A percentile compares a stretch with the other conserved stretches of the same genome.
These are phyloP conservation scores for Furcula furcula DNA, from an alignment of 2,888 invertebrate genomes.

Conservation along the genomic window DNA sequence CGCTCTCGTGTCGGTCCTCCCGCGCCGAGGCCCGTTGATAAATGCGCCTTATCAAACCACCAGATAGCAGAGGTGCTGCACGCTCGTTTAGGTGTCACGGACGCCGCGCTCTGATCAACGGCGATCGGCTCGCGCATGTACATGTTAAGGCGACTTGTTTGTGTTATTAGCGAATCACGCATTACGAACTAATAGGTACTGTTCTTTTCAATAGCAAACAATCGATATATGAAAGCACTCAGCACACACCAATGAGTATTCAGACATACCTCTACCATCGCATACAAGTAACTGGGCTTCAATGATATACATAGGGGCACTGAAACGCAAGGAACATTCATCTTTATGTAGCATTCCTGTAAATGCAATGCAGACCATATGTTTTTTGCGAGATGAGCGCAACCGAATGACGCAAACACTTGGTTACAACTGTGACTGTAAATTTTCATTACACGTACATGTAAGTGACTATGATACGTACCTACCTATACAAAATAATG, in stretches of 20 bases:
- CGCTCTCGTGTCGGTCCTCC: constrained; percentile 55
- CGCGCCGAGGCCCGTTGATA: constrained; percentile 69
- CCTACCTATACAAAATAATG: too few relatives aligned
- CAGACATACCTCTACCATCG: constrained; percentile 5
- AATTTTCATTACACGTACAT: constrained; percentile 4
- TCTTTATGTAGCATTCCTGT: neutral
- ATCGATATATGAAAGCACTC: constrained; percentile 27
- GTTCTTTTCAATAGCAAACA: constrained; percentile 40
- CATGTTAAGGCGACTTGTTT: constrained; percentile 58
- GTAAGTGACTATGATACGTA: neutral
- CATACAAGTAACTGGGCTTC: constrained; percentile 1
- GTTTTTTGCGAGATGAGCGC: constrained; percentile 8
- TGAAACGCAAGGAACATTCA: neutral
- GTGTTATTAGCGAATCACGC: constrained; percentile 51
- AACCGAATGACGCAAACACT: constrained; percentile 19
- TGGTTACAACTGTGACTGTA: constrained; percentile 2
- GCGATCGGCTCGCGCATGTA: constrained; percentile 50
- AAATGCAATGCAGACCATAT: constrained; percentile 11
- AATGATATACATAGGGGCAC: neutral
- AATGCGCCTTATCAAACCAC: constrained; percentile 71
- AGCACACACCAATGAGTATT: constrained; percentile 17
- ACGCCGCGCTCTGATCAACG: constrained; percentile 54
- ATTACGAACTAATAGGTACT: constrained; percentile 50
- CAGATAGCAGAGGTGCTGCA: constrained; percentile 79
- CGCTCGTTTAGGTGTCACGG: constrained; percentile 77